Percentiles rank a stretch among this genome's conserved stretches.
Evolutionary conservation across 2,113 vertebrate genomes (phyloP).

Genomic region (Campylorhamphus procurvoides): DNA sequence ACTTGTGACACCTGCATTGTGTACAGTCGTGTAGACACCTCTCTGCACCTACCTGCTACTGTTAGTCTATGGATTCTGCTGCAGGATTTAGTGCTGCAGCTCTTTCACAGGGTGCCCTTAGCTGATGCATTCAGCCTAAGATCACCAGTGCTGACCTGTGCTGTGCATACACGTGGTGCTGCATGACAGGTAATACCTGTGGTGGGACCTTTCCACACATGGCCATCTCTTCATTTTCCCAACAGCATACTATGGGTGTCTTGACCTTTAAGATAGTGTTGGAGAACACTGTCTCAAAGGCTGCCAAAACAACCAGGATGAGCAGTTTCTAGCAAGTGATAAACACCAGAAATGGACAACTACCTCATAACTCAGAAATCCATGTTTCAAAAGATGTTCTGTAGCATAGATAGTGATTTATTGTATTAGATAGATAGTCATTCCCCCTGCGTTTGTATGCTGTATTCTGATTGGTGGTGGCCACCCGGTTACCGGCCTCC

Average conservation of each 20-base stretch:
- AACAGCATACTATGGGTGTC: rapidly evolving
- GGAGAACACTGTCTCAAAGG: too few species aligned
- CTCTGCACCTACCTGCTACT: neutral
- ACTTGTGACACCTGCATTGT: neutral
- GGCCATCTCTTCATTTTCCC: neutral
- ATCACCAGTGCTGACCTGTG: neutral
- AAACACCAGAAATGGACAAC: too few species aligned
- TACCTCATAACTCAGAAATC: too few species aligned
- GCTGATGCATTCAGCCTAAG: neutral
- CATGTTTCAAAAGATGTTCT: too few species aligned
- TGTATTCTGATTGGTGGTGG: too few species aligned
- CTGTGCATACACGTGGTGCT: neutral
- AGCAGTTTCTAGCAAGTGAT: too few species aligned
- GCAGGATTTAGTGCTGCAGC: neutral
- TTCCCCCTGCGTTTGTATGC: too few species aligned
- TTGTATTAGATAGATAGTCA: too few species aligned
- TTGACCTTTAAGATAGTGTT: neutral
- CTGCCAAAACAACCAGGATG: too few species aligned
- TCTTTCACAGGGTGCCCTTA: neutral
- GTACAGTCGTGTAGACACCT: neutral
- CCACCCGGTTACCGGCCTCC: too few species aligned
- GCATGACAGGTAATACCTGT: too few species aligned
- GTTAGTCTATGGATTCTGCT: neutral
- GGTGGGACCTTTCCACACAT: neutral
- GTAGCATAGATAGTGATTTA: too few species aligned